A percentile compares a stretch with the other conserved stretches of the same genome.
Evolutionary conservation across 2,113 vertebrate genomes (phyloP).

Genomic region (Oxyruncus cristatus): DNA sequence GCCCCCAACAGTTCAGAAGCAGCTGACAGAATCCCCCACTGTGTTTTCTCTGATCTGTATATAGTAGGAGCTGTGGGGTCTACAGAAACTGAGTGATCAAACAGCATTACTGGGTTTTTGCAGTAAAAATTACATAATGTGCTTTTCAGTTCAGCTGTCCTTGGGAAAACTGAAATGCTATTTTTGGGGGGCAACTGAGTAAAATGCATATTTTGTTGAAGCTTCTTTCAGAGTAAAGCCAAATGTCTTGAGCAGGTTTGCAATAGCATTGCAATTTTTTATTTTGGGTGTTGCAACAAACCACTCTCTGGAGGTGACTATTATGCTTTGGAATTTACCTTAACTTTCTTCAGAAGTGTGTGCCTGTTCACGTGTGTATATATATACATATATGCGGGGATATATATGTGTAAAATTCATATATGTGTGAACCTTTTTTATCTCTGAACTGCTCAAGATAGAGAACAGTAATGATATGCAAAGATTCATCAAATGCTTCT

Average conservation of each 20-base stretch:
- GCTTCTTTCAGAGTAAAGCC: neutral
- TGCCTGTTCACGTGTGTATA: accelerated
- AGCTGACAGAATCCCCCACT: neutral
- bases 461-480: neutral
- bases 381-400: accelerated
- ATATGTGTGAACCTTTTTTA: neutral
- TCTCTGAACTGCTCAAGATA: neutral
- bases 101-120: neutral
- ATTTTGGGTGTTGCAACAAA: neutral
- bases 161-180: accelerated
- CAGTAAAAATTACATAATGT: neutral
- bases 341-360: neutral
- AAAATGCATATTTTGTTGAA: neutral
- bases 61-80: neutral
- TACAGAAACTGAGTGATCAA: neutral
- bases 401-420: neutral
- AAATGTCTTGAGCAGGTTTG: neutral
- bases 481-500: neutral
- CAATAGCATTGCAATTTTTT: neutral
- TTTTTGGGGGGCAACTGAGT: neutral
- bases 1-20: neutral
- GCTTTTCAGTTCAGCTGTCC: neutral
- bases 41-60: neutral
- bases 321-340: neutral
- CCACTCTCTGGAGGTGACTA: neutral